Base-by-base conservation (phyloP, 2,113 vertebrate genomes). In the Brienomyrus longianalis region DNA sequence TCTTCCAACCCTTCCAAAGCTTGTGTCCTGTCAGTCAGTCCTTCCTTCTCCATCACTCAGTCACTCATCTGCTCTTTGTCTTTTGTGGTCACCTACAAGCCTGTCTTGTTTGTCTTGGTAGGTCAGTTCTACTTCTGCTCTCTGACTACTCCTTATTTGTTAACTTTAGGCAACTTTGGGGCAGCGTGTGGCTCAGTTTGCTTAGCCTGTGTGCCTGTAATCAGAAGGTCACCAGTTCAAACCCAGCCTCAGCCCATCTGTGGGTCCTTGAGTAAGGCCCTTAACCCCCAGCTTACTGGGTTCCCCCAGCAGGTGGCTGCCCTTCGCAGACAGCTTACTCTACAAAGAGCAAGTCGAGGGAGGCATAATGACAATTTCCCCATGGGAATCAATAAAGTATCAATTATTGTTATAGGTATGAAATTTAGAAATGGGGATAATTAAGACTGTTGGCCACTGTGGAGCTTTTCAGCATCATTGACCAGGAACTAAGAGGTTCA, bases 91-190 rank as follows among this genome's bases (percentile, higher is more conserved):
- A 31, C 23, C n/a, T 85, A 50, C 11, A 15, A 23, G 13, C 48
- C 35, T 80, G 15, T 80, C 74, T 80, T 43, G n/a, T 27, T 19
- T 62, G 5, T 62, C 59, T 62, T n/a, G 21, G 59, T 62, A 47
- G 83, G 45, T 84, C 7, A 48, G 9, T 56, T 88, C 21, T 45
- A 8, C 23, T 62, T 88, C 83, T 80, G 17, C 50, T 91, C 93
- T 93, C 92, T 92, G 90, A 92, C 93, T 92, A 92, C 92, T 88
- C 35, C 88, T 80, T 17, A 80, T 80, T 43, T 80, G n/a, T 80
- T 80, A 35, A 80, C 2, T 3, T 86, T 45, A 1, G 7, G 51
- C 51, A 52, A 17, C 15, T 11, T 5, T 52, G 51, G 15, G 51
- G 51, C 1, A 5, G 17, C 5, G 21, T 56, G 54, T 56, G 19